Base-by-base conservation (phyloP, 92 coral and sea anemone species). In the Parazoanthus darwini region DNA sequence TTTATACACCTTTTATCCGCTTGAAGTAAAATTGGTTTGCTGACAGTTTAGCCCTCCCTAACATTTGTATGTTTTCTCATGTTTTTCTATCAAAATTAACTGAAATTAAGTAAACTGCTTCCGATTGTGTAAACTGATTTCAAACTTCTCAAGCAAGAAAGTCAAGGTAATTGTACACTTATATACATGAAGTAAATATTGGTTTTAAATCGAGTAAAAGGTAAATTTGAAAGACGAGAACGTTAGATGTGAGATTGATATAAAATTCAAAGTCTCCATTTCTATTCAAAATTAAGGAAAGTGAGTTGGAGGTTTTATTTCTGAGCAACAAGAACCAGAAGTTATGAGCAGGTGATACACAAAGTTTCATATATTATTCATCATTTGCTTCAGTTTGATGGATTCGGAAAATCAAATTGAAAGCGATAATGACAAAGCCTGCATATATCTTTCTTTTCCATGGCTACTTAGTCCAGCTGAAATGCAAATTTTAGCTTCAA, bases 361-460 rank as follows among this genome's bases (percentile, higher is more conserved):
- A 18, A 16, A 2, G 16, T n/a, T 44, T 76, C 42, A 84, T 84
- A 25, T 46, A 84, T 84, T 71, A 84, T 84, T 84, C 66, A 84
- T 38, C 44, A 77, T 84, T 84, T 72, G 46, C 87, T 84, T 58
- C 86, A 66, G 56, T 42, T 82, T 82, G 86, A 51, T 54, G 85
- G 51, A 80, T 80, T 82, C 65, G 66, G 63, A 84, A 84, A 84
- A 84, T 84, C 58, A 84, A 51, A 84, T 71, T 84, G 87, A 84
- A 71, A 33, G 56, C 77, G 42, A 48, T 50, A 84, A 84, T 84
- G 78, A n/a, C 42, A 71, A 68, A 70, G 67, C 77, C 79, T 29
- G 33, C 33, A 70, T n/a, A 84, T n/a, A 70, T 72, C 56, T 13
- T 84, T 83, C 26, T 83, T 83, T 83, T 16, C 51, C 26, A 15